These are phyloP conservation scores for Aproaerema taeniolella DNA, from an alignment of 2,888 invertebrate species.

Conservation along the genomic window DNA sequence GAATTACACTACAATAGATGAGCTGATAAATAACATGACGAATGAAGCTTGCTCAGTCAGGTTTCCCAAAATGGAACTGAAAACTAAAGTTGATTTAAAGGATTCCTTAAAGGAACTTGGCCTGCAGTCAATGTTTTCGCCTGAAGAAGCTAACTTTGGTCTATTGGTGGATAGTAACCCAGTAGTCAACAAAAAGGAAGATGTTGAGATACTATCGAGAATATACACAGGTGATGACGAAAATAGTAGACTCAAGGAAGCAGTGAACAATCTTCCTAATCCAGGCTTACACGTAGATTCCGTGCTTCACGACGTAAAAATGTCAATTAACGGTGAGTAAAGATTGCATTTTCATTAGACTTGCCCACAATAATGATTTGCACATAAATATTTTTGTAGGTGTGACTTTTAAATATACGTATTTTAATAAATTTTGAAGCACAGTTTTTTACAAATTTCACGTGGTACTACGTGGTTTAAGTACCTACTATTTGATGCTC, in stretches of 20 bases:
- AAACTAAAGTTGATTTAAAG: conserved; percentile 75
- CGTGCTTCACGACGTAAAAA: conserved; percentile 81
- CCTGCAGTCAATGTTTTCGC: conserved; percentile 79
- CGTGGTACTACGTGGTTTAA: too few species aligned
- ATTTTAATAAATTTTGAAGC: too few species aligned
- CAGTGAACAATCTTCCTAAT: conserved; percentile 58
- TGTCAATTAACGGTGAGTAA: conserved; percentile 74
- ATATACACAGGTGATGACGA: conserved; percentile 30
- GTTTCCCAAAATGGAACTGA: conserved; percentile 85
- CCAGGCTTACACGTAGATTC: conserved; percentile 80
- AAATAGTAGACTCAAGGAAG: conserved; percentile 28
- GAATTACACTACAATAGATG: conserved; percentile 63
- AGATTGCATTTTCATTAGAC: too few species aligned
- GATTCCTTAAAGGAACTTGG: conserved; percentile 76
- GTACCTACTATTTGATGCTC: too few species aligned
- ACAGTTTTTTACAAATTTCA: too few species aligned
- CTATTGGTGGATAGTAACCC: conserved; percentile 66
- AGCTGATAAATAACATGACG: conserved; percentile 61
- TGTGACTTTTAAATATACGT: too few species aligned
- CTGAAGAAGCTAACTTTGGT: conserved; percentile 80
- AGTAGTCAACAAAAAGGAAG: conserved; percentile 28
- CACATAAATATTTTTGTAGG: too few species aligned
- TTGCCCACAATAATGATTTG: too few species aligned
- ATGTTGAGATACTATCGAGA: conserved; percentile 38
- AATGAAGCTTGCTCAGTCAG: conserved; percentile 73